Conservation (phyloP, 1,140 invertebrate genomes). For the Melanaphis sacchari region DNA sequence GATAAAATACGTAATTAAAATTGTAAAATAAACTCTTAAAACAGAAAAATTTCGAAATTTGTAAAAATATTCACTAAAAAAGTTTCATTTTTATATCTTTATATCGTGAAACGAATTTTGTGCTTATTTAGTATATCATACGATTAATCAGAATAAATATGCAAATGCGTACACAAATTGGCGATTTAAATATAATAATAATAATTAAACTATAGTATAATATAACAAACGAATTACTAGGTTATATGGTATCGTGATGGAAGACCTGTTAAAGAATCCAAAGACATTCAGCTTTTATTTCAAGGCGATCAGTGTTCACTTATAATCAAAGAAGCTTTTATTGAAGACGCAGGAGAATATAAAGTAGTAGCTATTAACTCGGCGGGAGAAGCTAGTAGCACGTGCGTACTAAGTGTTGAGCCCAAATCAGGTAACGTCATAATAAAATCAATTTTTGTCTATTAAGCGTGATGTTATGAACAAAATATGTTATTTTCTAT, state of each 20-base stretch:
- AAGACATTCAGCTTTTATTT: conserved; percentile 80
- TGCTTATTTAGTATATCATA: no score
- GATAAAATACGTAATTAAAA: no score
- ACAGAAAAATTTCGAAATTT: no score
- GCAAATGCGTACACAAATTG: no score
- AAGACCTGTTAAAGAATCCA: conserved; percentile 82
- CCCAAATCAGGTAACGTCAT: not conserved
- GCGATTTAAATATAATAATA: no score
- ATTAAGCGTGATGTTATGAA: not conserved
- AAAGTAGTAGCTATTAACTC: conserved; percentile 83
- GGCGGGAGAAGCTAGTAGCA: conserved; percentile 78
- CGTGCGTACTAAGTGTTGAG: conserved; percentile 71
- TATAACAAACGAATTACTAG: conserved; percentile 61
- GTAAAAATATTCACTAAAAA: no score
- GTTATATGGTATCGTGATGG: conserved; percentile 88
- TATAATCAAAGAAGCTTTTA: conserved; percentile 76
- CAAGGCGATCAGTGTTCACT: conserved; percentile 83
- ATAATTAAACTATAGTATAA: not conserved
- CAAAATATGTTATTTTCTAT: not conserved
- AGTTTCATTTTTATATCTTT: no score
- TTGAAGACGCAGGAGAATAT: conserved; percentile 80
- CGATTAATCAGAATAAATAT: no score
- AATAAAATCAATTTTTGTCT: not conserved
- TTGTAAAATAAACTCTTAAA: no score
- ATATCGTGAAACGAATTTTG: no score